Evolutionary conservation across 2,797 vertebrate species (phyloP).

Genomic region (Lacerta bilineata): DNA sequence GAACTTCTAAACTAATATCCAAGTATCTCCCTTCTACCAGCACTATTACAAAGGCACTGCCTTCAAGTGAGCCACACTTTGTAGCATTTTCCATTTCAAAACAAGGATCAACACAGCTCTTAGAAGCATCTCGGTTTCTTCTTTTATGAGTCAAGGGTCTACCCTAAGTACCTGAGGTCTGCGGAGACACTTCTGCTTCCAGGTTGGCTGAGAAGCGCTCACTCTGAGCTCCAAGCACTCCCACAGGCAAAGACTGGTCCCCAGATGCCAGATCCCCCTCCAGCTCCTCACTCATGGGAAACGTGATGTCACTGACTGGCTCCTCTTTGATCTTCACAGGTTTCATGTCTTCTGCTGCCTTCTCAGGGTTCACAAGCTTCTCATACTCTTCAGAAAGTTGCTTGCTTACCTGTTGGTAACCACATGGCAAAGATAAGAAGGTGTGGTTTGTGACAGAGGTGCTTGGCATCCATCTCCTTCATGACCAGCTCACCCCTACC

Average conservation of each 20-base stretch:
- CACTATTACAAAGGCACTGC: background rate
- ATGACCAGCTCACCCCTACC: background rate
- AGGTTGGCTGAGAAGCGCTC: constrained; percentile 90
- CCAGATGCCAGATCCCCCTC: constrained; percentile 92
- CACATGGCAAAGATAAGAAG: constrained; percentile 47
- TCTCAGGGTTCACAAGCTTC: constrained; percentile 95
- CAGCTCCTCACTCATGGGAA: constrained; percentile 93
- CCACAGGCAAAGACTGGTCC: constrained; percentile 93
- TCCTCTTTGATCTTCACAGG: constrained; percentile 95
- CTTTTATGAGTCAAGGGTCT: no score
- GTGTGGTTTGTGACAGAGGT: constrained; percentile 49
- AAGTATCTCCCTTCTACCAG: background rate
- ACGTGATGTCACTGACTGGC: constrained; percentile 92
- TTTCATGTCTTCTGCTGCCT: constrained; percentile 92
- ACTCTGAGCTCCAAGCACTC: constrained; percentile 89
- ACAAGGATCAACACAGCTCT: background rate
- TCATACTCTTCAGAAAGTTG: constrained; percentile 97
- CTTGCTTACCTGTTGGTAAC: constrained; percentile 89
- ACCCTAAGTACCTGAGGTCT: constrained; percentile 85
- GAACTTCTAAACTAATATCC: background rate
- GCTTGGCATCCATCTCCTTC: background rate
- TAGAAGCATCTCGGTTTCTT: background rate
- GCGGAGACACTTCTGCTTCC: constrained; percentile 93
- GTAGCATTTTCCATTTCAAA: background rate
- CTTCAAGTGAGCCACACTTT: background rate